Conservation (phyloP, 2,888 invertebrate species). For the Diarsia brunnea region DNA sequence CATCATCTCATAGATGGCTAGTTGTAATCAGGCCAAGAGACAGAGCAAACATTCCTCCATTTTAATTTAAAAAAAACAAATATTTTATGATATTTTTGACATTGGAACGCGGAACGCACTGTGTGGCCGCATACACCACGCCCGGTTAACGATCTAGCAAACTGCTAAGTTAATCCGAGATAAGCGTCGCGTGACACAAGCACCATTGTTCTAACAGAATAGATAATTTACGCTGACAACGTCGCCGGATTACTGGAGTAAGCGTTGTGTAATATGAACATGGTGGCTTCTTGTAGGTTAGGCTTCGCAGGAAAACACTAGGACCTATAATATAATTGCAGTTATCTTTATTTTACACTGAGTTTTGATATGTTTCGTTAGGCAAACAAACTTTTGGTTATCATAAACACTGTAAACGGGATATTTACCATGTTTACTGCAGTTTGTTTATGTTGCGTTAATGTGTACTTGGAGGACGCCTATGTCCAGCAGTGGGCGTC, state of each 20-base stretch:
- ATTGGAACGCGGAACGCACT: slow-evolving; percentile 72
- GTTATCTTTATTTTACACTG: neutral
- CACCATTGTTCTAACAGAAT: slow-evolving; percentile 79
- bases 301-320: slow-evolving; percentile 18
- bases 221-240: slow-evolving; percentile 77
- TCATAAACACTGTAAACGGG: too few relatives aligned
- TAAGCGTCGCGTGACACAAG: slow-evolving; percentile 68
- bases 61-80: neutral
- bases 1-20: too few relatives aligned
- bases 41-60: neutral
- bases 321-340: neutral
- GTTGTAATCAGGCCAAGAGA: neutral
- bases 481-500: too few relatives aligned
- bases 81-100: slow-evolving; percentile 61
- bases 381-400: neutral
- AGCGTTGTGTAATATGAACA: slow-evolving; percentile 64
- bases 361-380: neutral
- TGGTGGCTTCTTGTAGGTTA: slow-evolving; percentile 44
- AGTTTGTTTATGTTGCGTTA: too few relatives aligned
- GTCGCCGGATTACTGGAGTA: slow-evolving; percentile 69
- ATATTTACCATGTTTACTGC: too few relatives aligned
- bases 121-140: slow-evolving; percentile 76
- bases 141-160: slow-evolving; percentile 61
- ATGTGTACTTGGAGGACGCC: too few relatives aligned
- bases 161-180: slow-evolving; percentile 77